These are phyloP conservation scores for Brachirus orientalis DNA, from an alignment of 2,113 vertebrate species.

Conservation along the genomic window DNA sequence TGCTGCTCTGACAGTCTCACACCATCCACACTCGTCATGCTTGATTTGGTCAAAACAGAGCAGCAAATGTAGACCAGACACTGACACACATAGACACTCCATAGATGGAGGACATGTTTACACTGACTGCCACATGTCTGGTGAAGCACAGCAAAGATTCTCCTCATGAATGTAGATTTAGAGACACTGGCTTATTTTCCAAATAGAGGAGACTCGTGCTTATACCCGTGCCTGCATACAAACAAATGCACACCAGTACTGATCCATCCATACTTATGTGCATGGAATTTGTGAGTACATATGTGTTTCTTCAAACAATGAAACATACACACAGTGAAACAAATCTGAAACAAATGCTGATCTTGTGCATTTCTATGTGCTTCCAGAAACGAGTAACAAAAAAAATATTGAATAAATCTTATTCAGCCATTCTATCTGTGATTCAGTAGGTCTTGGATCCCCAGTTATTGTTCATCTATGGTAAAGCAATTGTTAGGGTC, in stretches of 20 bases:
- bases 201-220: no score
- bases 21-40: constrained; percentile 35
- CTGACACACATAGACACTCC: constrained; percentile 22
- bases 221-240: no score
- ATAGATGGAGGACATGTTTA: constrained; percentile 46
- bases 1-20: constrained; percentile 26
- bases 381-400: neutral
- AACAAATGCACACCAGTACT: no score
- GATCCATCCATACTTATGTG: no score
- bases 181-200: neutral
- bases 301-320: no score
- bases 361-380: neutral
- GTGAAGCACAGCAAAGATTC: constrained; percentile 12
- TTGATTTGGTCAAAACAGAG: constrained; percentile 57
- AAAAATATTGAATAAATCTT: no score
- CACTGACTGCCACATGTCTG: constrained; percentile 24
- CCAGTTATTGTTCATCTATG: no score
- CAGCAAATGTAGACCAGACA: constrained; percentile 54
- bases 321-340: neutral
- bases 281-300: no score
- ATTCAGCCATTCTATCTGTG: no score
- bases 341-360: neutral
- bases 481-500: no score
- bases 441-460: no score
- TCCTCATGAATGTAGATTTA: constrained; percentile 18